Conservation (phyloP, 2,113 vertebrate genomes). For the Tenebrosternarchus preto region DNA sequence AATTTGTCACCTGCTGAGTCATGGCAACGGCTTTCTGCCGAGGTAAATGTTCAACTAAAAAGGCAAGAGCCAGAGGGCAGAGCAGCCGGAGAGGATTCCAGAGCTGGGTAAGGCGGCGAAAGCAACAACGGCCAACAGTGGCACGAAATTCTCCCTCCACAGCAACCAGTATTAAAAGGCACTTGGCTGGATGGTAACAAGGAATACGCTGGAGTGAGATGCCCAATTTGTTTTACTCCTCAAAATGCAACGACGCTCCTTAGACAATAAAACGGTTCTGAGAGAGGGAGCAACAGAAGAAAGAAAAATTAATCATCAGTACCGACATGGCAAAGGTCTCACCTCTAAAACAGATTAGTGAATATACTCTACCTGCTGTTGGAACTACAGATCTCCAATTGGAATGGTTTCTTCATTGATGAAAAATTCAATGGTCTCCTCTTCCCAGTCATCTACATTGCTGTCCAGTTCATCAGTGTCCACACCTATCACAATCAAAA, state of each 20-base stretch:
- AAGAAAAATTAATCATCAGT: background rate
- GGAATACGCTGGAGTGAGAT: slow-evolving; percentile 54
- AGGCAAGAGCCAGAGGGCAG: slow-evolving; percentile 53
- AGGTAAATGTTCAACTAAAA: slow-evolving; percentile 50
- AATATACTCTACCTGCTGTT: slow-evolving; percentile 66
- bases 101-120: slow-evolving; percentile 43
- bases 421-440: slow-evolving; percentile 99
- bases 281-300: background rate
- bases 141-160: slow-evolving; percentile 69
- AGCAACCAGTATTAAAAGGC: slow-evolving; percentile 79
- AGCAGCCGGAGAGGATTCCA: slow-evolving; percentile 30
- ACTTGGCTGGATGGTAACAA: slow-evolving; percentile 73
- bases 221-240: slow-evolving; percentile 60
- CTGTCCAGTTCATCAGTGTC: slow-evolving; percentile 95
- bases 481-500: slow-evolving; percentile 74
- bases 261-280: slow-evolving; percentile 47
- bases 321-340: background rate
- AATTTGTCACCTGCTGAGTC: slow-evolving; percentile 66
- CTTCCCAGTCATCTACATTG: slow-evolving; percentile 98
- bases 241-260: slow-evolving; percentile 45
- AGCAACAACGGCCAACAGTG: slow-evolving; percentile 66
- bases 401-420: slow-evolving; percentile 98
- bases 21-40: slow-evolving; percentile 60
- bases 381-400: slow-evolving; percentile 86
- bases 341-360: no score